Evolutionary conservation across 2,888 invertebrate genomes (phyloP), one percentile per base, ranked within the genome.

Genomic region (Machimus rusticus): DNA sequence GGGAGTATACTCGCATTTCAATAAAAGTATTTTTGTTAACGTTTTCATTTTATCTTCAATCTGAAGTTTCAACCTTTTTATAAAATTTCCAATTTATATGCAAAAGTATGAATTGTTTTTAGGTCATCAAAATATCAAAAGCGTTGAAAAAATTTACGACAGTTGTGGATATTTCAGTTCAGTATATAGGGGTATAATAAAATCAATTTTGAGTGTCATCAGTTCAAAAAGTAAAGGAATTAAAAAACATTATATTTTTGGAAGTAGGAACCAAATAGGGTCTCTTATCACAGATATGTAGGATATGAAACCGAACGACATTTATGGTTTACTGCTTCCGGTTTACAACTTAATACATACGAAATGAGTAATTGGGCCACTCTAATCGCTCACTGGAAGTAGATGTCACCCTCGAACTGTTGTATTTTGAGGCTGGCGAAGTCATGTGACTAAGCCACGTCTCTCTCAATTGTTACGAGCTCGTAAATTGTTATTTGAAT

Each of bases 401-500:
- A 39, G 51, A 79, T 39, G 79, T 46, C 79, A 79, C 79, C 46
- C 46, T 51, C 0, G 66, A 66, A 79, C n/a, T 16, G 31, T 14
- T 28, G 28, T 43, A 28, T 46, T 79, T 51, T 79, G 79, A 51
- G 28, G 51, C 23, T 79, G 43, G 31, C 23, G 46, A 14, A 51
- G 51, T 46, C 31, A 79, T 79, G 31, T 46, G 79, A 79, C 79
- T 79, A 66, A 66, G 23, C 28, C 39, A 84, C 37, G 66, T 66
- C 66, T 19, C 51, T 12, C 51, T 19, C 57, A 66, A 84, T 84
- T 66, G 66, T 84, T 84, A 84, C 66, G 82, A 66, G 66, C 66
- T 84, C 82, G 66, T 84, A 84, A 84, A 84, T 84, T 84, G 82
- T 84, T 84, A 84, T 84, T 84, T 84, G 82, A 84, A 84, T 84